Base-by-base conservation (phyloP, 2,888 invertebrate species). In the Pheosia gnoma region DNA sequence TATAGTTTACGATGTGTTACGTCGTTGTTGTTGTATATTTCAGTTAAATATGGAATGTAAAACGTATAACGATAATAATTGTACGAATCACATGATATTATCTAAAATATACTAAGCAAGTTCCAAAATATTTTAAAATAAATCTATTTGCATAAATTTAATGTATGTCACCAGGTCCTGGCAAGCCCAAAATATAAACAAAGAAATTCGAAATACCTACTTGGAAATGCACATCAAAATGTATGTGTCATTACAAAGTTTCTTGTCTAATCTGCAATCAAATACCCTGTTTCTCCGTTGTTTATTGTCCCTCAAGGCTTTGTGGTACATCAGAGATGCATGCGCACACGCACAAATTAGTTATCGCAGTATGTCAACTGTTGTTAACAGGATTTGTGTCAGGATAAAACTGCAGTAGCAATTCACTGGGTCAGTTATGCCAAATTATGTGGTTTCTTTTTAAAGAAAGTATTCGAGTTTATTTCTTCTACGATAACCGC, bases 361-460 rank as follows among this genome's bases (percentile, higher is more conserved):
- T 68, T 75, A 75, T 71, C 75, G 55, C 66, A 68, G 65, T 73
- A 60, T 70, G 70, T 70, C 75, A 75, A 70, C 69, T 63, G 47
- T 66, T 68, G 45, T 68, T 71, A 70, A 71, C 69, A 36, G n/a
- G 57, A 58, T 57, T 55, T 38, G 13, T 45, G 45, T 36, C 25
- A 45, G 36, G 57, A 57, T 57, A 55, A 55, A 55, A 39, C 57
- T 43, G 45, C 57, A 57, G 57, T 57, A 45, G 57, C 45, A 36
- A 65, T 66, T 66, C 60, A 62, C 65, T 70, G 60, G 71, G 73
- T 67, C 66, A 66, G 62, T 65, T 65, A 65, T 61, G 69, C 66
- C 65, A 68, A 68, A 39, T 64, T 37, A 59, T 58, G 54, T 47
- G 58, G 56, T 60, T 60, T 57, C 55, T 51, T 36, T 37, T 58